Conservation (phyloP, 2,797 vertebrate genomes). For the Nothura maculosa region DNA sequence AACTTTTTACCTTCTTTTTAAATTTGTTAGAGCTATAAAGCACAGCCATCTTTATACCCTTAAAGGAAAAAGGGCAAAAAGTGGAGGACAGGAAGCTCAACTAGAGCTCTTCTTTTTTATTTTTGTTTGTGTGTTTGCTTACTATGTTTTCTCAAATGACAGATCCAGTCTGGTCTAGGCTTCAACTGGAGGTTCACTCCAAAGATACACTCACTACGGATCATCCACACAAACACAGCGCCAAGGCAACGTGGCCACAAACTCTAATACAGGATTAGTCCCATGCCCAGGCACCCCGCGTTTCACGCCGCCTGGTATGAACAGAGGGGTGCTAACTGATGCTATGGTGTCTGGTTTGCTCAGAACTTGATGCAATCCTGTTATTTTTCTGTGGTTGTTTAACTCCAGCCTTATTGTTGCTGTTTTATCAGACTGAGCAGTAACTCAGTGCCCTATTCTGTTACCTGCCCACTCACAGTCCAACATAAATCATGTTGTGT, state of each 20-base stretch:
- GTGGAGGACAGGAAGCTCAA: not conserved
- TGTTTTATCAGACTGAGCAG: not conserved
- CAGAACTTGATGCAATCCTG: not conserved
- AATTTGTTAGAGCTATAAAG: not conserved
- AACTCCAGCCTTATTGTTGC: not conserved
- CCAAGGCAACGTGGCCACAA: not conserved
- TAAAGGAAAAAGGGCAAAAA: not conserved
- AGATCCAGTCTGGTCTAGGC: not conserved
- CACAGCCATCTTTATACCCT: not conserved
- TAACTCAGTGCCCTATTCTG: not conserved
- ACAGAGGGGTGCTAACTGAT: not conserved
- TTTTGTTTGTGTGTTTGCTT: not conserved
- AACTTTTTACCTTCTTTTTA: not conserved
- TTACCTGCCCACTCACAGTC: not conserved
- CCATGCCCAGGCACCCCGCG: not conserved
- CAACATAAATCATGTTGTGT: not conserved
- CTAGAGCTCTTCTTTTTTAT: not conserved
- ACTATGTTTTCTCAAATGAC: not conserved
- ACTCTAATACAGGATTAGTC: not conserved
- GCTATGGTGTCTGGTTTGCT: fast-evolving
- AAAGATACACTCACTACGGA: not conserved
- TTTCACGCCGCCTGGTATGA: not conserved
- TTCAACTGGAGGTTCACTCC: not conserved
- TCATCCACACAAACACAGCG: not conserved
- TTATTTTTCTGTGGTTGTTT: not conserved